Evolutionary conservation across 2,113 vertebrate species (phyloP).

Genomic region (sheep (Ovis aries)): DNA sequence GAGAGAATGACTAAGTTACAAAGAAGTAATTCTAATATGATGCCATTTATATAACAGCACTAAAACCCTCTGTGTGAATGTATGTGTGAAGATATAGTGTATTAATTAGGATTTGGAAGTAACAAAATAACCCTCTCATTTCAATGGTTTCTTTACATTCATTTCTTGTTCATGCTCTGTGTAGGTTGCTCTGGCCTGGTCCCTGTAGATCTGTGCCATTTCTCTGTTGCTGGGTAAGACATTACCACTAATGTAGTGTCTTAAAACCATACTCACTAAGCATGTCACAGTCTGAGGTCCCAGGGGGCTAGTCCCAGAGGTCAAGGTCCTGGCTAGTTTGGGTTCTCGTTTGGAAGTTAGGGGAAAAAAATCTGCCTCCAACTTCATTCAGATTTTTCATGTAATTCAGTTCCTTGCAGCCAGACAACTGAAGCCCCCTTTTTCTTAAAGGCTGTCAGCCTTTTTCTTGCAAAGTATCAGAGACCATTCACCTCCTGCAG

Average conservation of each 20-base stretch:
- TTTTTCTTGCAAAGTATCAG: not conserved
- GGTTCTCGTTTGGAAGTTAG: not conserved
- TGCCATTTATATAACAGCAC: not conserved
- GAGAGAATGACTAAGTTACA: not conserved
- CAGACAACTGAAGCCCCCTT: fast-evolving
- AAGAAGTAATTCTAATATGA: not conserved
- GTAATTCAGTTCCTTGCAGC: not conserved
- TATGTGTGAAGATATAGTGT: not conserved
- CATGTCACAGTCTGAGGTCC: not conserved
- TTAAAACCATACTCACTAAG: not conserved
- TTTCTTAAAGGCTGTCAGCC: not conserved
- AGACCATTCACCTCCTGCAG: not conserved
- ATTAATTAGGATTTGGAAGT: not conserved
- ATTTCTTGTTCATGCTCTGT: not conserved
- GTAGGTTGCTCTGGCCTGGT: not conserved
- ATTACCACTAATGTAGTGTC: not conserved
- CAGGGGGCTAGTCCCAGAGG: not conserved
- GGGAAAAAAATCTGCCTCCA: not conserved
- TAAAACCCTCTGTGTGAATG: not conserved
- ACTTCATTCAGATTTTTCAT: not conserved
- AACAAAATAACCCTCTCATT: not conserved
- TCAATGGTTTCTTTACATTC: not conserved
- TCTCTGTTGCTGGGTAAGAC: not conserved
- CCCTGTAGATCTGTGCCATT: not conserved
- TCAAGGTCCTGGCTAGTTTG: not conserved